A percentile compares a stretch with the other conserved stretches of the same genome.
Evolutionary conservation across 1,140 invertebrate genomes (phyloP).

Genomic region (Fopius arisanus): DNA sequence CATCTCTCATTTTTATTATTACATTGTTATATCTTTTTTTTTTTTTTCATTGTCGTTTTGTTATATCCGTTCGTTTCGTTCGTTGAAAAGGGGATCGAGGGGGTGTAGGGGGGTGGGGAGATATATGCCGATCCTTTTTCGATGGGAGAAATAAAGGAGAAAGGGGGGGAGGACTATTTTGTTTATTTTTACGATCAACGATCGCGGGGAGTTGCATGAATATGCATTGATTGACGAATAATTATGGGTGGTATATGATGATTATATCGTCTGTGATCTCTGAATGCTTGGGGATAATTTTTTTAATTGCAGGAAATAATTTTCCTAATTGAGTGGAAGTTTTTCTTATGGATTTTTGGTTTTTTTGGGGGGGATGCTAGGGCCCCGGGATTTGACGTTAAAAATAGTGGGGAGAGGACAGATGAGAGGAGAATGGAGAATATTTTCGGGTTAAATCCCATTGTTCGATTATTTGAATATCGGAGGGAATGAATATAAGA

Average conservation of each 20-base stretch:
- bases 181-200: constrained; percentile 24
- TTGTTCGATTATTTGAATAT: constrained; percentile 24
- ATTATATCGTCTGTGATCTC: constrained; percentile 9
- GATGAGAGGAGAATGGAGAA: background rate
- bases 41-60: background rate
- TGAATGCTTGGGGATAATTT: background rate
- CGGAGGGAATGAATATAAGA: background rate
- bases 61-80: constrained; percentile 9
- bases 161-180: constrained; percentile 17
- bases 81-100: background rate
- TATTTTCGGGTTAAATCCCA: background rate
- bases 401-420: background rate
- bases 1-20: constrained; percentile 20
- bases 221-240: constrained; percentile 34
- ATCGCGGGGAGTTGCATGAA: constrained; percentile 20
- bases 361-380: background rate
- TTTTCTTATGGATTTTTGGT: background rate
- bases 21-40: constrained; percentile 8
- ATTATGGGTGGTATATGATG: constrained; percentile 18
- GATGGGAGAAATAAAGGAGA: constrained; percentile 21
- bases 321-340: background rate
- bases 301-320: constrained; percentile 11
- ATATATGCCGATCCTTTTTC: constrained; percentile 11
- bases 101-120: background rate
- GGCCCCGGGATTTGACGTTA: background rate